A percentile compares a stretch with the other conserved stretches of the same genome.
These are phyloP conservation scores for Orchesella flavescens DNA, from an alignment of 2,888 invertebrate species.

Conservation along the genomic window DNA sequence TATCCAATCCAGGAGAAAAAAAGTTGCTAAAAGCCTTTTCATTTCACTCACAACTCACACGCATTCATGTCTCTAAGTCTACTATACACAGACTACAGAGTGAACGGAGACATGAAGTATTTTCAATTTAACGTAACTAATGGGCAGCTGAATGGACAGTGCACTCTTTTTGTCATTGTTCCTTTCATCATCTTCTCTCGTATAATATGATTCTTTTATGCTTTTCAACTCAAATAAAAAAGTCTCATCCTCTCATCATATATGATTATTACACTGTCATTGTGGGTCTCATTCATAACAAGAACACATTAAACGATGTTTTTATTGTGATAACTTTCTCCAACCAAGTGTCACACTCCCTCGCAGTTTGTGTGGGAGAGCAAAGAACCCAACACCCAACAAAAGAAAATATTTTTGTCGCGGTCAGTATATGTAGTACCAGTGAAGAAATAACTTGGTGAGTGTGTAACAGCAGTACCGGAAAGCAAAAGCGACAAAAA, in stretches of 20 bases:
- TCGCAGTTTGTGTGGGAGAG: background rate
- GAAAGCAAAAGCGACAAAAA: background rate
- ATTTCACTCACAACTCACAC: background rate
- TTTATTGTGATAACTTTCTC: background rate
- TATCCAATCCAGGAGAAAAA: background rate
- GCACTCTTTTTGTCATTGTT: constrained; percentile 11
- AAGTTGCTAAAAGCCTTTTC: constrained; percentile 8
- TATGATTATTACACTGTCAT: background rate
- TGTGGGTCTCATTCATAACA: background rate
- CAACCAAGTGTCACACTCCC: background rate
- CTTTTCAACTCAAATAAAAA: background rate
- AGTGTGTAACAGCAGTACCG: too few relatives aligned
- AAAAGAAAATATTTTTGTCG: too few relatives aligned
- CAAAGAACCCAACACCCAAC: background rate
- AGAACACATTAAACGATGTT: background rate
- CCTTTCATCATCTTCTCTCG: background rate
- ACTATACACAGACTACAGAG: background rate
- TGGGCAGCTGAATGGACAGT: constrained; percentile 32
- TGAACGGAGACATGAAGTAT: background rate
- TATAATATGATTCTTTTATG: background rate
- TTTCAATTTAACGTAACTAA: constrained; percentile 34
- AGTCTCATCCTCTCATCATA: background rate
- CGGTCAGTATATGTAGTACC: too few relatives aligned
- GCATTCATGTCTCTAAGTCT: background rate
- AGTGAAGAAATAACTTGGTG: too few relatives aligned